Percentiles rank a stretch among this genome's conserved stretches.
Evolutionary conservation across 35 echinoderm and acorn worm genomes (phyloP).

Genomic region (Lytechinus variegatus): DNA sequence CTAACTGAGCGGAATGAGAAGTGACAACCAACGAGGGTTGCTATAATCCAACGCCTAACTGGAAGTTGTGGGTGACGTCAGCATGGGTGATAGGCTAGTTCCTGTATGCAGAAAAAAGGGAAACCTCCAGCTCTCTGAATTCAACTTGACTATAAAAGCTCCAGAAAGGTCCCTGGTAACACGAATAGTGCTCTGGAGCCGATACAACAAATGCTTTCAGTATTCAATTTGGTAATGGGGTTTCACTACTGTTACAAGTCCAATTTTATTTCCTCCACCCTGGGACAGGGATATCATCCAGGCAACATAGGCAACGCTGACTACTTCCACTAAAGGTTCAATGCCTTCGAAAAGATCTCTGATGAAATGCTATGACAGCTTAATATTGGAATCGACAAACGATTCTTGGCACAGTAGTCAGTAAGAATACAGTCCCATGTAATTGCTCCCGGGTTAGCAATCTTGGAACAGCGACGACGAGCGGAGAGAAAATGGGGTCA

Average conservation of each 20-base stretch:
- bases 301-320: neutral
- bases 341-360: neutral
- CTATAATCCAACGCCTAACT: slow-evolving; percentile 31
- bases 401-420: neutral
- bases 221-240: neutral
- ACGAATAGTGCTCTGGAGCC: neutral
- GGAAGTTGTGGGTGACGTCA: slow-evolving; percentile 47
- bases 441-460: neutral
- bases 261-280: neutral
- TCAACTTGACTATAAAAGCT: neutral
- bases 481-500: neutral
- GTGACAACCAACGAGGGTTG: slow-evolving; percentile 37
- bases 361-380: neutral
- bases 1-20: neutral
- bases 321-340: neutral
- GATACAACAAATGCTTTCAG: neutral
- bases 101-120: neutral
- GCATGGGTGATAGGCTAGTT: slow-evolving; percentile 36
- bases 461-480: neutral
- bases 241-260: neutral
- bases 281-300: neutral
- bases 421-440: neutral
- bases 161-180: neutral
- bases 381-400: neutral
- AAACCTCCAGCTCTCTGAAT: neutral